Conservation (phyloP, 2,797 vertebrate species). For the Clangula hyemalis region DNA sequence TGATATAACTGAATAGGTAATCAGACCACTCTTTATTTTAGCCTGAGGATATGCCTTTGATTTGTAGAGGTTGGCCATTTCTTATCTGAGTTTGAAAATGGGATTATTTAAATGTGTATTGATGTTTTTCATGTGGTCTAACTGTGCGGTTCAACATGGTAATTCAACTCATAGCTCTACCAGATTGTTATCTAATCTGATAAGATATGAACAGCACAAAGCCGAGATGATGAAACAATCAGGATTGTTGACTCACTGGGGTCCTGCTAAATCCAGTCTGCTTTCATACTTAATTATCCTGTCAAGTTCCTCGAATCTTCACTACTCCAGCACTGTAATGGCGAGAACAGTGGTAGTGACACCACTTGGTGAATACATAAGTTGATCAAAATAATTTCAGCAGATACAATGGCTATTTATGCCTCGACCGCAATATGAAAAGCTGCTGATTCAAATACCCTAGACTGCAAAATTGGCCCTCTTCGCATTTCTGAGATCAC, state of each 20-base stretch:
- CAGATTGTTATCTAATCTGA: constrained; percentile 77
- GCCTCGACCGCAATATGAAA: constrained; percentile 27
- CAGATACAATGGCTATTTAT: constrained; percentile 52
- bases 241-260: constrained; percentile 74
- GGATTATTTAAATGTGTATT: constrained; percentile 72
- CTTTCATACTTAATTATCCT: constrained; percentile 79
- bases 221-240: constrained; percentile 74
- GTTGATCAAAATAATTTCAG: constrained; percentile 65
- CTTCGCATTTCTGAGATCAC: constrained; percentile 27
- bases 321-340: constrained; percentile 52
- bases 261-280: constrained; percentile 74
- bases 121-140: constrained; percentile 69
- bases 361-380: constrained; percentile 64
- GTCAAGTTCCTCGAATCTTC: constrained; percentile 64
- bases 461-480: constrained; percentile 44
- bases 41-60: constrained; percentile 71
- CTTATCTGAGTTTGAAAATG: constrained; percentile 70
- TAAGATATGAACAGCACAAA: constrained; percentile 73
- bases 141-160: constrained; percentile 67
- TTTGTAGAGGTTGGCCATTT: constrained; percentile 63
- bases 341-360: constrained; percentile 43
- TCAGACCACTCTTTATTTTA: constrained; percentile 68
- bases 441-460: constrained; percentile 57
- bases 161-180: constrained; percentile 64
- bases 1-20: constrained; percentile 70